Evolutionary conservation across 1,140 invertebrate species (phyloP).

Genomic region (Papilio aristodemus): DNA sequence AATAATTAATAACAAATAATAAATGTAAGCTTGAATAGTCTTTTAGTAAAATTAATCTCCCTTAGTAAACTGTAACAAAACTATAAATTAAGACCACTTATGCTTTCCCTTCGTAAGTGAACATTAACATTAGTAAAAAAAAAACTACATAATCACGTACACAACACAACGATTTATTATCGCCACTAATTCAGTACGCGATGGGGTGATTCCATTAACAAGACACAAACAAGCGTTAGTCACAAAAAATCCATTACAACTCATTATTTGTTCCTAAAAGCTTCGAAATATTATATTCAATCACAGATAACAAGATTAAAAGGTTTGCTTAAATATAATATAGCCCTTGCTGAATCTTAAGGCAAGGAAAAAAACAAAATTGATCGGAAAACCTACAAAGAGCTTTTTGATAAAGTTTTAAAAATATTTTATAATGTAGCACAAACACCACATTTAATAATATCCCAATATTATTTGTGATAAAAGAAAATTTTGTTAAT

Average conservation of each 20-base stretch:
- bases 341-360: no score
- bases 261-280: conserved; percentile 13
- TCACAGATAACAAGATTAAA: not conserved
- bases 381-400: no score
- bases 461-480: no score
- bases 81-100: not conserved
- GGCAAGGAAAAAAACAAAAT: no score
- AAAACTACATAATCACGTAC: not conserved
- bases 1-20: no score
- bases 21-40: not conserved
- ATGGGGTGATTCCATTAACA: conserved; percentile 9
- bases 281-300: not conserved
- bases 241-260: conserved; percentile 19
- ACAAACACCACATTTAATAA: no score
- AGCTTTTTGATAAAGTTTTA: no score
- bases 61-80: not conserved
- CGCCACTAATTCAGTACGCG: not conserved
- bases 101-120: not conserved
- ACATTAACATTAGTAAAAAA: conserved; percentile 11
- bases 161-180: conserved; percentile 1
- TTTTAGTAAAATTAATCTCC: not conserved
- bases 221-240: not conserved
- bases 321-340: not conserved
- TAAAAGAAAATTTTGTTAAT: no score
- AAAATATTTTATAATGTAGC: no score